Evolutionary conservation across 2,797 vertebrate species (phyloP).

Genomic region (Sardinella longiceps): DNA sequence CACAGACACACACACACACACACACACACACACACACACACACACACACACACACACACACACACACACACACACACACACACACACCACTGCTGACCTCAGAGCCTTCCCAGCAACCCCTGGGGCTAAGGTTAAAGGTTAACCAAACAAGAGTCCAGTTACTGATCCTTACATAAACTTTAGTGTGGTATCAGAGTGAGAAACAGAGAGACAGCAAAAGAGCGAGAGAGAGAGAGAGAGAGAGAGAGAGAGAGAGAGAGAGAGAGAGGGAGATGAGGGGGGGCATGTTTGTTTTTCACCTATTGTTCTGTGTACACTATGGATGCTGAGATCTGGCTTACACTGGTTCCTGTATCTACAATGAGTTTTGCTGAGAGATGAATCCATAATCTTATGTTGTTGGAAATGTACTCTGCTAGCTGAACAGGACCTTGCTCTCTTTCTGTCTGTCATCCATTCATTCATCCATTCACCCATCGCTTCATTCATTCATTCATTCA

Average conservation of each 20-base stretch:
- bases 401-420: too few species aligned
- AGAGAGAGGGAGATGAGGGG: background rate
- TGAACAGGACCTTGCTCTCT: background rate
- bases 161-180: background rate
- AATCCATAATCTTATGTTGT: too few species aligned
- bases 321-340: too few species aligned
- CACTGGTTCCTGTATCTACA: too few species aligned
- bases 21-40: too few species aligned
- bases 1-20: too few species aligned
- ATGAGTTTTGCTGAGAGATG: too few species aligned
- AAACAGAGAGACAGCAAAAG: background rate
- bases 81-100: background rate
- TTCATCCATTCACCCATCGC: too few species aligned
- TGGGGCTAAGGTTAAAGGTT: background rate
- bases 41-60: too few species aligned
- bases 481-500: background rate
- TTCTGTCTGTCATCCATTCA: background rate
- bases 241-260: background rate
- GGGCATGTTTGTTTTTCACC: too few species aligned
- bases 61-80: too few species aligned
- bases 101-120: slow-evolving; percentile 1
- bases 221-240: background rate
- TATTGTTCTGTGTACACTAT: too few species aligned
- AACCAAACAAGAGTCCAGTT: background rate
- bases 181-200: background rate